Percentiles rank a stretch among this genome's conserved stretches.
Evolutionary conservation across 1,140 invertebrate genomes (phyloP).

Genomic region (Ericerus pela): DNA sequence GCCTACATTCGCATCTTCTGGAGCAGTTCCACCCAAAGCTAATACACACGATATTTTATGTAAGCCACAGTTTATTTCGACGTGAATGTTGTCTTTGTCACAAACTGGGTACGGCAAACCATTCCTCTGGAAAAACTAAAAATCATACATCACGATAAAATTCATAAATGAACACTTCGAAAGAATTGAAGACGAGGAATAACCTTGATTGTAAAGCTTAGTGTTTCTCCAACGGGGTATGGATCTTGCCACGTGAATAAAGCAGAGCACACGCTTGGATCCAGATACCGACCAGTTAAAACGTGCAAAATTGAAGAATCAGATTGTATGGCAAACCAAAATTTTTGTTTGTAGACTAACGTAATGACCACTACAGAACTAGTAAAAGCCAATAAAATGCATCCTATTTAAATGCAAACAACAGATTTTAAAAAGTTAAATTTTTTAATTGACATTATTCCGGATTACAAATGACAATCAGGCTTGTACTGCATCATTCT

Average conservation of each 20-base stretch:
- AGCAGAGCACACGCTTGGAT: conserved; percentile 72
- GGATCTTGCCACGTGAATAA: conserved; percentile 76
- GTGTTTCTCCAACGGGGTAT: conserved; percentile 68
- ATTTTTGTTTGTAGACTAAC: conserved; percentile 71
- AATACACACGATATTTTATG: conserved; percentile 67
- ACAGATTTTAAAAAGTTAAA: too few relatives aligned
- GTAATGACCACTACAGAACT: conserved; percentile 71
- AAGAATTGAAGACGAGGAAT: conserved; percentile 16
- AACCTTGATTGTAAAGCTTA: conserved; percentile 71
- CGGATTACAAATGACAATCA: neutral
- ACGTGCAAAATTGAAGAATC: conserved; percentile 78
- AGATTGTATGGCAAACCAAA: conserved; percentile 65
- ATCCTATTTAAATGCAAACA: conserved; percentile 43
- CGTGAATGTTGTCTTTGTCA: conserved; percentile 71
- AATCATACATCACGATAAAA: neutral
- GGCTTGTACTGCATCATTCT: neutral
- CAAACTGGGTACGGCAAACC: conserved; percentile 83
- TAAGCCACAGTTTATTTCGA: conserved; percentile 69
- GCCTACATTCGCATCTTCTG: conserved; percentile 64
- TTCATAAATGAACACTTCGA: neutral
- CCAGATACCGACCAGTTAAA: conserved; percentile 78
- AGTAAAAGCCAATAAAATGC: conserved; percentile 72
- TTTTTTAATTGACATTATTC: neutral
- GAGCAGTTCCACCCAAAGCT: conserved; percentile 67
- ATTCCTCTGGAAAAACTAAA: conserved; percentile 76